Evolutionary conservation across 1,140 invertebrate species (phyloP).

Genomic region (Pogonus chalceus): DNA sequence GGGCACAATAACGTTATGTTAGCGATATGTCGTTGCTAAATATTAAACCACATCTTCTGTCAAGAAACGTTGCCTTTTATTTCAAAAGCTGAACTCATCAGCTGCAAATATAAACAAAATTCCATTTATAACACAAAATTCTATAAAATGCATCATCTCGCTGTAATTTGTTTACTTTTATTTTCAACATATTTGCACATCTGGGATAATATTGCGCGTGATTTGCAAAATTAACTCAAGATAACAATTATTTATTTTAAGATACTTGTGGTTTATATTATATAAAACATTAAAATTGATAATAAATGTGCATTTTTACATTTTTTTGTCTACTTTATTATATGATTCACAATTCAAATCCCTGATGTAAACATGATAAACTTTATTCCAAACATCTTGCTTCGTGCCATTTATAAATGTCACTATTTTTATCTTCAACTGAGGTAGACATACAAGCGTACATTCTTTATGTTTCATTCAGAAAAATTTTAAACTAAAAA

Average conservation of each 20-base stretch:
- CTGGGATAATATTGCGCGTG: not conserved
- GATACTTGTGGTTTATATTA: no score
- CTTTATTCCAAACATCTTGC: no score
- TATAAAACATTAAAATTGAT: no score
- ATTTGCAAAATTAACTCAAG: not conserved
- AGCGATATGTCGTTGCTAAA: constrained; percentile 3
- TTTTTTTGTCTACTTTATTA: no score
- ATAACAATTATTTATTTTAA: not conserved
- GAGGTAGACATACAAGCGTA: no score
- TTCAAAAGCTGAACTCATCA: constrained; percentile 19
- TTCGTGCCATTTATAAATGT: no score
- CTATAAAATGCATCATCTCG: not conserved
- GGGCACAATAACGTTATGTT: not conserved
- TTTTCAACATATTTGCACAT: not conserved
- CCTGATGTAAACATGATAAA: no score
- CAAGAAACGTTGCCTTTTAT: constrained; percentile 7
- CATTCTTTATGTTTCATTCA: no score
- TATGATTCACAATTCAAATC: no score
- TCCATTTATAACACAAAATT: not conserved
- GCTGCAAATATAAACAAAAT: constrained; percentile 19
- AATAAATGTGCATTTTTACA: no score
- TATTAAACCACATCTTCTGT: constrained; percentile 2
- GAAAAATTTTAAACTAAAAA: no score
- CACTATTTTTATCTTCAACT: no score
- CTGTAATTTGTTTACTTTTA: not conserved